Base-by-base conservation (phyloP, 1,140 invertebrate genomes). In the Brachionus sp. region DNA sequence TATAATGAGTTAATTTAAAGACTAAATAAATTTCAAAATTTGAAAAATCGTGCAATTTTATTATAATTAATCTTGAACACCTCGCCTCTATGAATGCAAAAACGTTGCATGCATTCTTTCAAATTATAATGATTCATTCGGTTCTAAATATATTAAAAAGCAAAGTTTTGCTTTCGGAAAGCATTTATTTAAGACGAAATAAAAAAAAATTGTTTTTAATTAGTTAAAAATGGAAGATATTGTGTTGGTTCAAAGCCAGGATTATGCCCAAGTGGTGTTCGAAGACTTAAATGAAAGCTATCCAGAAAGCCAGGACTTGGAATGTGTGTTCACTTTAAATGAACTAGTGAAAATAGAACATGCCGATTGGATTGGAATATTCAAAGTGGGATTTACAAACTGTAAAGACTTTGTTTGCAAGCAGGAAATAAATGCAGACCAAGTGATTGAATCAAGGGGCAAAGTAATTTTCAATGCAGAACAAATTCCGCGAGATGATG, bases 281-380 rank as follows among this genome's bases (percentile, higher is more conserved):
- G 86, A 87, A 23, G 85, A 86, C 66, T 86, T 88, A 66, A 85
- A 87, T 3, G 87, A 88, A 80, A 86, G 85, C 0, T 89, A 88
- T 73, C 86, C 87, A 23, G 85, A 85, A 13, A 86, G 87, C 84
- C 85, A 86, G 7, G 86, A 88, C 82, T 85, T 89, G 33, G 86
- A 87, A 57, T 88, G 87, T 80, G 10, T 33, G 5, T 89, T 87
- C 70, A 88, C 86, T 7, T 84, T 89, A 44, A 88, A 86, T 10
- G 75, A 85, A n/a, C 82, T 86, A 12, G 84, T 87, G 0, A 84
- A 85, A 23, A 85, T 86, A 7, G 85, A 85, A 16, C 84, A 53
- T 1, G 70, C 85, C 37, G 88, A 89, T 82, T 88, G 87, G 87
- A 84, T 89, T 29, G 88, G 87, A 1, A 84, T 89, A 23, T 89